Base-by-base conservation (phyloP, 2,113 vertebrate species). In the Psettodes erumei region DNA sequence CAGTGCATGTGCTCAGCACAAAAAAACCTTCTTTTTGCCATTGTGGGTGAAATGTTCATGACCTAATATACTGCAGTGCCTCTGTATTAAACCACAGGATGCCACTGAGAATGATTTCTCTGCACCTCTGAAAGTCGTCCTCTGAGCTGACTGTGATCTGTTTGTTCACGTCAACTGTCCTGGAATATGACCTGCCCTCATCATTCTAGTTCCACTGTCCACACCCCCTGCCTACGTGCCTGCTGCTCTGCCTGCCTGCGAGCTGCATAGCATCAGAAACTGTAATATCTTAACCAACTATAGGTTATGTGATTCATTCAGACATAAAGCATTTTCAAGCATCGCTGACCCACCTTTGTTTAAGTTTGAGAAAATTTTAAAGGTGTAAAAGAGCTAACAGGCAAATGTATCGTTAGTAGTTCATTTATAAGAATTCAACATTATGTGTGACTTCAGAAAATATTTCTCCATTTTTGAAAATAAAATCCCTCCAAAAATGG, bases 141-240 rank as follows among this genome's bases (percentile, higher is more conserved):
- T 59, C 35, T 81, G 47, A 86, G 74, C 73, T 16, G 72, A 77
- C 68, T 78, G 67, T 76, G 71, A 82, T 55, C 71, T 83, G 83
- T 89, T 86, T 85, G 84, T 66, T 62, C 74, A 74, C 71, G 81
- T 90, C 88, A 90, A 85, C 86, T 75, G 82, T 87, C 85, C 82
- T 75, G 83, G 79, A 71, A 85, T 69, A 83, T 71, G 80, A 80
- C 77, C 78, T 84, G 72, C 65, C 74, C 87, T 82, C 78, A 42
- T 82, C 79, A 65, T 73, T 69, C 56, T 23, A 18, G 28, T 73
- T 79, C 67, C 47, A 61, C 75, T 76, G 53, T 77, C 69, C 67
- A 73, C 35, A 63, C 63, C 55, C 37, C 66, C 70, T 63, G 48
- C 43, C 68, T 84, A 51, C 12, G 27, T 77, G 70, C 59, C 75